A percentile compares a stretch with the other conserved stretches of the same genome.
phyloP scores from a whole-genome alignment of 2,797 vertebrate genomes.

The Hyperoplus lanceolatus region DNA sequence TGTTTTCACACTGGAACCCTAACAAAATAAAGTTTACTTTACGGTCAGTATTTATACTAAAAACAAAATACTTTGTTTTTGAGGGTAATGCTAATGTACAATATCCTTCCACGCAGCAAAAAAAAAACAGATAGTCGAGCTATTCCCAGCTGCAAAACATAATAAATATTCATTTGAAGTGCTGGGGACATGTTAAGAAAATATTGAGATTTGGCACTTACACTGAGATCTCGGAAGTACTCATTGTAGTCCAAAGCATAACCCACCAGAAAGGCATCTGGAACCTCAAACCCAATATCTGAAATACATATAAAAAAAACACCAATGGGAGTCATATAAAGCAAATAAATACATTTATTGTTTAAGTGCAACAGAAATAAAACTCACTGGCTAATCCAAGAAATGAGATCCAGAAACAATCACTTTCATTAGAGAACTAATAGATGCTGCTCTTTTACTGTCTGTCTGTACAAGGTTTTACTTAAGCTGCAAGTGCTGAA shows the following conservation, averaged over 20 bases:
- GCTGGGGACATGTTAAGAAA: no score
- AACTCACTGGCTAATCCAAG: not conserved
- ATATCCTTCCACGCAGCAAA: not conserved
- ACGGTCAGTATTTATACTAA: not conserved
- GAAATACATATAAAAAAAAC: slow-evolving; percentile 40
- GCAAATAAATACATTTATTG: not conserved
- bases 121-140: not conserved
- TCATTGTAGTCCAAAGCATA: slow-evolving; percentile 91
- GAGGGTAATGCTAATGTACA: not conserved
- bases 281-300: slow-evolving; percentile 91
- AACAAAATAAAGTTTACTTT: not conserved
- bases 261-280: slow-evolving; percentile 88
- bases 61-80: not conserved
- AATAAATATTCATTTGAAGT: no score
- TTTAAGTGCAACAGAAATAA: slow-evolving; percentile 8
- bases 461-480: slow-evolving; percentile 35
- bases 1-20: not conserved
- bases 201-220: slow-evolving; percentile 68
- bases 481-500: slow-evolving; percentile 31
- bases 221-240: slow-evolving; percentile 90
- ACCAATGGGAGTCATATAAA: slow-evolving; percentile 17
- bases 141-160: not conserved
- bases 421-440: slow-evolving; percentile 5
- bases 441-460: slow-evolving; percentile 34
- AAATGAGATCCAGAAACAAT: slow-evolving; percentile 1